phyloP scores from a whole-genome alignment of 2,888 invertebrate genomes.

The Andrena marginata region DNA sequence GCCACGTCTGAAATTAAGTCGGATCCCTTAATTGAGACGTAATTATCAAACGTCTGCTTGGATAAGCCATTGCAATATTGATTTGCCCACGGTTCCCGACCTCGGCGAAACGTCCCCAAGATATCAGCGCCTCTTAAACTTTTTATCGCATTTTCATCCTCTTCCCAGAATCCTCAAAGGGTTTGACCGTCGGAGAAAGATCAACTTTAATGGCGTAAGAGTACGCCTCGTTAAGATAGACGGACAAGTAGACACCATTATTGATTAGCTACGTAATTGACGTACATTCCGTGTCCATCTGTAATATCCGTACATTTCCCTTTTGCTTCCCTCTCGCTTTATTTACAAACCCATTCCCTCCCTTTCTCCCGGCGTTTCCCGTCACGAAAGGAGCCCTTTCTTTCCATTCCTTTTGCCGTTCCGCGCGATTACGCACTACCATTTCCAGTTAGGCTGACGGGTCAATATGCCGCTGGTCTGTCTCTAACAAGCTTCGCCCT shows the following conservation, averaged over 20 bases:
- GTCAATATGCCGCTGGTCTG: constrained; percentile 54
- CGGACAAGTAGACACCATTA: not conserved
- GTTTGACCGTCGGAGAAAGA: not conserved
- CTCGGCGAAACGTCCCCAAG: constrained; percentile 1
- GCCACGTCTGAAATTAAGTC: constrained; percentile 74
- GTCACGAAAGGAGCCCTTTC: constrained; percentile 37
- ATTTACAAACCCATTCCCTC: constrained; percentile 24
- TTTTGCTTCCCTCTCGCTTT: constrained; percentile 21
- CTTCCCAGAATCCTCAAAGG: not conserved
- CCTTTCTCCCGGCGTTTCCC: constrained; percentile 11
- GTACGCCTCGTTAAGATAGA: not conserved
- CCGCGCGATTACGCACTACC: constrained; percentile 65
- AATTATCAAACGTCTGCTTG: constrained; percentile 76
- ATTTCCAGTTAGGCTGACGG: constrained; percentile 68
- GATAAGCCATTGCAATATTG: constrained; percentile 58
- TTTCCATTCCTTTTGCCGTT: constrained; percentile 44
- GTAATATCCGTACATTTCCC: not conserved
- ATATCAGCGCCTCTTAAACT: constrained; percentile 5
- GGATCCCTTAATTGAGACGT: constrained; percentile 79
- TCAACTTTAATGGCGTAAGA: not conserved
- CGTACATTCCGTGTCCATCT: not conserved
- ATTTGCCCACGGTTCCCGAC: constrained; percentile 56
- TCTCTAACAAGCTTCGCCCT: constrained; percentile 47
- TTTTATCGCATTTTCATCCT: not conserved
- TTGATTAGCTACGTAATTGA: constrained; percentile 17